Conservation (phyloP, 1,140 invertebrate genomes). For the Drosophila dunni region DNA sequence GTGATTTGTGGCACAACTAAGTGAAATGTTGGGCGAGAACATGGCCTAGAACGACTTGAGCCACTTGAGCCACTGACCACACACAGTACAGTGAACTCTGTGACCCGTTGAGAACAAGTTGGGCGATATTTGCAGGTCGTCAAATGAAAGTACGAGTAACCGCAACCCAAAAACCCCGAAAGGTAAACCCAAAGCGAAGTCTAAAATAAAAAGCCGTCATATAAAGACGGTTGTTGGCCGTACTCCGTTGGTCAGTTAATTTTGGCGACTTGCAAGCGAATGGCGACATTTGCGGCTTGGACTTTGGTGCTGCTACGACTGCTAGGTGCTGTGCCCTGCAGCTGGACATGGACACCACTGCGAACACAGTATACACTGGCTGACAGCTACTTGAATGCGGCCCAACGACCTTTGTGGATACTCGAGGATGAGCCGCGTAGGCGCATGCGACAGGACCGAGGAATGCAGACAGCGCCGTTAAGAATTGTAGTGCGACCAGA, state of each 20-base stretch:
- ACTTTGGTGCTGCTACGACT: conserved; percentile 22
- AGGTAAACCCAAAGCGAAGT: background rate
- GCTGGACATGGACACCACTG: conserved; percentile 18
- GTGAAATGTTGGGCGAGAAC: conserved; percentile 4
- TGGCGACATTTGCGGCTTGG: conserved; percentile 49
- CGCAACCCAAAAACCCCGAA: background rate
- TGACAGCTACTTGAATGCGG: conserved; percentile 39
- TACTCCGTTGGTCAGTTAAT: conserved; percentile 22
- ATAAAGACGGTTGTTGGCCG: conserved; percentile 41
- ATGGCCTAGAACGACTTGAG: conserved; percentile 25
- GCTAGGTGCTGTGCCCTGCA: conserved; percentile 6
- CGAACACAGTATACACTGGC: background rate
- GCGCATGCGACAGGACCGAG: conserved; percentile 29
- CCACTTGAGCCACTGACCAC: background rate
- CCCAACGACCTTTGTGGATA: conserved; percentile 73
- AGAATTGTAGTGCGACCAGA: conserved; percentile 48
- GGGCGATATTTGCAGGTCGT: conserved; percentile 49
- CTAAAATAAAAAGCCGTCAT: conserved; percentile 6
- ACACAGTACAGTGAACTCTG: conserved; percentile 42
- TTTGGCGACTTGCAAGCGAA: conserved; percentile 24
- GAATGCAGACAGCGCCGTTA: conserved; percentile 14
- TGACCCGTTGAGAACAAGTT: conserved; percentile 57
- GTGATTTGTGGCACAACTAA: background rate
- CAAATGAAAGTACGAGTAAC: conserved; percentile 70
- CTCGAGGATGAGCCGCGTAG: conserved; percentile 66